Base-by-base conservation (phyloP, 2,888 invertebrate genomes). In the Augiades crinisus region DNA sequence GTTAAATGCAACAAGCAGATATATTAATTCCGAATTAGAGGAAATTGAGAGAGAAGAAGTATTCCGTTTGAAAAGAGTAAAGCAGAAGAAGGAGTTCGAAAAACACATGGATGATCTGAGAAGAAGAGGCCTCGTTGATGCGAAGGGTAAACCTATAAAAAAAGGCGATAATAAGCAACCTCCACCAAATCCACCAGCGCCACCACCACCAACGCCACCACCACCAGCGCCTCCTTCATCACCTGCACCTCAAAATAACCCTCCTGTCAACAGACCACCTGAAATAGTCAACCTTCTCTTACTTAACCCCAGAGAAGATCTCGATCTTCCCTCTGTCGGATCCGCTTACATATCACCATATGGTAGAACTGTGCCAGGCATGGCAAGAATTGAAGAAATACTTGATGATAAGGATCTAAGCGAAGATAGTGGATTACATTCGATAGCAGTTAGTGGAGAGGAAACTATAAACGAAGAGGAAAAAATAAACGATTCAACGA, bases 21-120 rank as follows among this genome's bases (percentile, higher is more conserved):
- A 74, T 14, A 71, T 72, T 6, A n/a, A 44, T 13, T 59, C 62
- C 0, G 72, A 75, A 46, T 37, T 73, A 21, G 68, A 71, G 47
- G 67, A 69, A 44, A 59, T 57, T 10, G 61, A 64, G 22, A 60
- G 68, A 56, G 71, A 72, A 51, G 71, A 76, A 33, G 65, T 55
- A 13, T 71, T 73, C 47, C 65, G 73, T 53, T 49, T 75, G 0
- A 73, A 70, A 54, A 40, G 68, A 49, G 59, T 62, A 4, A 61
- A 62, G 45, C 61, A 62, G 46, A 61, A 61, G 50, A 63, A 63
- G 24, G 57, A 60, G 5, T 40, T 37, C n/a, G 55, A 56, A 6
- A 57, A 55, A 37, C 61, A 54, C 38, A 10, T 47, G n/a, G 59
- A 59, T 14, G 56, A 60, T 22, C 10, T 37, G 10, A 38, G 45